These are phyloP conservation scores for Poecilia gillii DNA, from an alignment of 2,797 vertebrate species.

Conservation along the genomic window DNA sequence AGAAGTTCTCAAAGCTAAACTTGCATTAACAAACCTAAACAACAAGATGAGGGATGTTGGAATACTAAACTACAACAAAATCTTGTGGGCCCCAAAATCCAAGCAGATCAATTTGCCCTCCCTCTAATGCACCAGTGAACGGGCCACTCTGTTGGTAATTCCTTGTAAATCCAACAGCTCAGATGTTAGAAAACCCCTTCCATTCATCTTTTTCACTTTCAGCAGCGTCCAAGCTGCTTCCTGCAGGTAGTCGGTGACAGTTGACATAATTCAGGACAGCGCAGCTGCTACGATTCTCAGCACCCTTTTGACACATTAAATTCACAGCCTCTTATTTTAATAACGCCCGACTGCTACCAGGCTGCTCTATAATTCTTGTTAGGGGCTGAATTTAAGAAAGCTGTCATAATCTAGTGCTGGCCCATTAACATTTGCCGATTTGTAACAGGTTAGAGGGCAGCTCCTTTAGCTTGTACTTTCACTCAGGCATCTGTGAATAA, in stretches of 20 bases:
- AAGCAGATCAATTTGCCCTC: conserved; percentile 2
- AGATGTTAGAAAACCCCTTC: conserved; percentile 21
- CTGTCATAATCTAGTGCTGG: conserved; percentile 41
- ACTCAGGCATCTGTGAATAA: conserved; percentile 15
- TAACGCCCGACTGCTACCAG: conserved; percentile 47
- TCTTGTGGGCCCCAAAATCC: conserved; percentile 4
- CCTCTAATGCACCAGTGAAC: conserved; percentile 15
- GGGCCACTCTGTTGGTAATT: background rate
- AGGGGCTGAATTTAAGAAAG: conserved; percentile 26
- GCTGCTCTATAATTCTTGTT: conserved; percentile 44
- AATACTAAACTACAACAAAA: conserved; percentile 3
- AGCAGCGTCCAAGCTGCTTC: conserved; percentile 21
- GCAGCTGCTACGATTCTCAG: conserved; percentile 48
- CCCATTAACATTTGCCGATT: conserved; percentile 52
- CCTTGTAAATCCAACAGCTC: conserved; percentile 1
- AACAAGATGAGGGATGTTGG: background rate
- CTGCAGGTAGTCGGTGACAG: conserved; percentile 35
- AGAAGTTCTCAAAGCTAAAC: background rate
- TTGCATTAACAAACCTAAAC: background rate
- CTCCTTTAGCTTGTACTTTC: conserved; percentile 22
- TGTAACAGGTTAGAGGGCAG: conserved; percentile 19
- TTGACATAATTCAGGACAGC: conserved; percentile 49
- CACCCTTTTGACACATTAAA: conserved; percentile 35
- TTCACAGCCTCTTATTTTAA: conserved; percentile 63
- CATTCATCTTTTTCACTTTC: conserved; percentile 17